A percentile compares a stretch with the other conserved stretches of the same genome.
These are phyloP conservation scores for Bombycilla garrulus DNA, from an alignment of 2,113 vertebrate genomes.

Conservation along the genomic window DNA sequence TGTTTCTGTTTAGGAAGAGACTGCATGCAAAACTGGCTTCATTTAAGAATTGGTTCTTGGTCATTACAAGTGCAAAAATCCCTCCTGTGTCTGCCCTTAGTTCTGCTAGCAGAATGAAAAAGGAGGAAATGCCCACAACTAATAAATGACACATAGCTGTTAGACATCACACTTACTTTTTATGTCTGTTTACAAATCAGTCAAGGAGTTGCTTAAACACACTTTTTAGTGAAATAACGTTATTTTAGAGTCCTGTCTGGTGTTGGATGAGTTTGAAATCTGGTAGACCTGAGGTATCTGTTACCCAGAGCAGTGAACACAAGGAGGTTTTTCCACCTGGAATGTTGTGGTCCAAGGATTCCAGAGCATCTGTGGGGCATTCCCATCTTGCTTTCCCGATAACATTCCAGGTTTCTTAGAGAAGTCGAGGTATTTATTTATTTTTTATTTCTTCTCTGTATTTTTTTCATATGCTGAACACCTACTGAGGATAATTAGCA, in stretches of 20 bases:
- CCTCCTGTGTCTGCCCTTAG: background rate
- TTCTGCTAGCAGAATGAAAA: background rate
- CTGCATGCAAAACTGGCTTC: background rate
- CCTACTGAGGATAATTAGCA: constrained; percentile 16
- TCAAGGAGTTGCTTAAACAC: background rate
- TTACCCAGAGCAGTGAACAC: background rate
- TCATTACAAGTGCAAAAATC: background rate
- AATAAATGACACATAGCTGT: background rate
- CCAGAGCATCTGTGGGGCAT: background rate
- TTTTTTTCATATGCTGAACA: background rate
- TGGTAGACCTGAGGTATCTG: background rate
- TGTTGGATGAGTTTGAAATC: background rate
- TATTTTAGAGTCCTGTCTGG: background rate
- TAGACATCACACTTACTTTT: background rate
- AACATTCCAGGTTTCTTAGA: background rate
- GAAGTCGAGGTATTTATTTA: background rate
- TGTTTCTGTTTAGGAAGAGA: background rate
- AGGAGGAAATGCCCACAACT: background rate
- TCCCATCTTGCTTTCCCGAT: background rate
- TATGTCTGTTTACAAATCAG: background rate
- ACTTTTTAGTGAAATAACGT: background rate
- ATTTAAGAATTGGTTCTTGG: background rate
- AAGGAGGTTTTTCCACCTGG: background rate
- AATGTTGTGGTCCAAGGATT: background rate
- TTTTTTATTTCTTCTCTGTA: background rate